Evolutionary conservation across 2,797 vertebrate species (phyloP).

Genomic region (Botia kubotai): DNA sequence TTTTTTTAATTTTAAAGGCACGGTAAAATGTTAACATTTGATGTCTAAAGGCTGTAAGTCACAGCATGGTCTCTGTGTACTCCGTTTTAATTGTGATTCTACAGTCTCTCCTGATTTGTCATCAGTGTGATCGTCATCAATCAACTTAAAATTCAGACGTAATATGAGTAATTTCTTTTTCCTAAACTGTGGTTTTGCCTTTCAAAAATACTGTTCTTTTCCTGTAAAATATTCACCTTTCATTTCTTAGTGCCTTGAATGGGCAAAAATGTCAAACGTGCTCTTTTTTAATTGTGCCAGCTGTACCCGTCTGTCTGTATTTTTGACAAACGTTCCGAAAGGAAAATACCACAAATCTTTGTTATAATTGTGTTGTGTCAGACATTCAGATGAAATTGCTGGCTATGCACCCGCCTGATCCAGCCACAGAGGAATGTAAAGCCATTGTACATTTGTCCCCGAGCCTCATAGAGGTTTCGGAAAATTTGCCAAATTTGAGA

Average conservation of each 20-base stretch:
- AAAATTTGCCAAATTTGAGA: not conserved
- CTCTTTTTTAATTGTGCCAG: not conserved
- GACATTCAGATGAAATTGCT: not conserved
- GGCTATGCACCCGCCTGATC: not conserved
- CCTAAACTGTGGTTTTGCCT: slow-evolving; percentile 56
- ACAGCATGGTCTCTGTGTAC: slow-evolving; percentile 5
- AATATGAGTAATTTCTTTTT: slow-evolving; percentile 32
- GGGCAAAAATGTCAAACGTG: slow-evolving; percentile 8
- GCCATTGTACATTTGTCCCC: not conserved
- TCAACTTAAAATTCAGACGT: slow-evolving; percentile 14
- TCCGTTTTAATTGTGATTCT: slow-evolving; percentile 14
- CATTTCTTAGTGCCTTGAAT: slow-evolving; percentile 36
- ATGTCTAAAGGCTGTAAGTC: not conserved
- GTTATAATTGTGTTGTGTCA: not conserved
- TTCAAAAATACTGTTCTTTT: slow-evolving; percentile 63
- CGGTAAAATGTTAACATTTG: slow-evolving; percentile 16
- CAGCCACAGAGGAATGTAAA: not conserved
- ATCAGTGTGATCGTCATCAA: not conserved
- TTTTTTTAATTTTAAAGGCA: not conserved
- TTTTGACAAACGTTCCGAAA: not conserved
- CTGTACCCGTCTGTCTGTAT: slow-evolving; percentile 7
- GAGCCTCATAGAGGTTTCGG: not conserved
- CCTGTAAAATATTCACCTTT: slow-evolving; percentile 40
- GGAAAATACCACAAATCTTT: not conserved
- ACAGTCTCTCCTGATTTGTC: slow-evolving; percentile 5